Percentiles rank a stretch among this genome's conserved stretches.
phyloP scores from a whole-genome alignment of 2,888 invertebrate genomes.

The Oegoconia quadripuncta region DNA sequence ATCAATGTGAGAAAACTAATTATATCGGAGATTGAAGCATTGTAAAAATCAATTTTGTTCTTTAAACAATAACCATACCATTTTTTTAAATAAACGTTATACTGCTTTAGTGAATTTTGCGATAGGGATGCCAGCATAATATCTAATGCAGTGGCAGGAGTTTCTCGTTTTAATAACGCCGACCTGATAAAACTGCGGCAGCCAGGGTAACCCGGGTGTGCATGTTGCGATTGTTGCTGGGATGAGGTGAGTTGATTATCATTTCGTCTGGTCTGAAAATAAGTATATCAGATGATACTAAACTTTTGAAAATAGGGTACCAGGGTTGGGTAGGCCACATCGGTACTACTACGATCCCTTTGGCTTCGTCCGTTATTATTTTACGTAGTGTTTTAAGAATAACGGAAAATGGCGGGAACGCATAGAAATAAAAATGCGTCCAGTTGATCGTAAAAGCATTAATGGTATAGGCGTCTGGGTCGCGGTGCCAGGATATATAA shows the following conservation, averaged over 20 bases:
- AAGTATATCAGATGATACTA: neutral
- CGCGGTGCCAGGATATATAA: constrained; percentile 1
- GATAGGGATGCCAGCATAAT: constrained; percentile 2
- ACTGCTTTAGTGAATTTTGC: constrained; percentile 6
- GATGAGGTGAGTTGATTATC: neutral
- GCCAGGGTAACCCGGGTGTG: constrained; percentile 1
- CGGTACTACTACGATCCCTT: constrained; percentile 1
- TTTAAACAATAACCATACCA: neutral
- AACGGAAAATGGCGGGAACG: neutral
- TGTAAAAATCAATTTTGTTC: neutral
- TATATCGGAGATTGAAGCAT: constrained; percentile 2
- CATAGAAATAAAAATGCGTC: neutral
- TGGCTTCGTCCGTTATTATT: neutral
- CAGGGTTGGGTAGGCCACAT: too few relatives aligned
- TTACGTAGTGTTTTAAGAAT: neutral
- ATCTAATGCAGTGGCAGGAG: neutral
- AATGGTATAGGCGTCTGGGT: neutral
- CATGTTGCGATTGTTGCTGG: neutral
- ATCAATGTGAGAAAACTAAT: constrained; percentile 1
- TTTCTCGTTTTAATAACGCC: neutral
- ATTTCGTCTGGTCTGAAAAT: neutral
- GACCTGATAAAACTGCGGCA: constrained; percentile 4
- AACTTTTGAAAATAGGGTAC: neutral
- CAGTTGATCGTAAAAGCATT: neutral
- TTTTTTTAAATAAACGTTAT: constrained; percentile 1